Evolutionary conservation across 2,888 invertebrate genomes (phyloP), one percentile per base, ranked within the genome.

Genomic region (Dione juno): DNA sequence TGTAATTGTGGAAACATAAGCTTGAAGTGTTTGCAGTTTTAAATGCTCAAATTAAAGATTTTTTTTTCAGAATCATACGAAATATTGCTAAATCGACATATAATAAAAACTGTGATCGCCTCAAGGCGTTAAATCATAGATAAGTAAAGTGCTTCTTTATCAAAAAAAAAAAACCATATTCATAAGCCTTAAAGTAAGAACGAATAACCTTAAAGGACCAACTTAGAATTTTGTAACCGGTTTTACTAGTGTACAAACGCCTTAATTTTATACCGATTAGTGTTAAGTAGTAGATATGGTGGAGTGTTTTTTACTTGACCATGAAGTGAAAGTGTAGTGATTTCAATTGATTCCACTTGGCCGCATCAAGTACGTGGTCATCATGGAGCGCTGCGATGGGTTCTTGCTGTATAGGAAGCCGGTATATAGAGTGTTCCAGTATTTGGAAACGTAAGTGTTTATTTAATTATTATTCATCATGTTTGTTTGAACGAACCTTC

Each of bases 341-440:
- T 40, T 16, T 45, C 19, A 45, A 45, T n/a, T 28, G 28, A 16
- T 61, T 37, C 11, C 11, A 37, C 37, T 48, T 48, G 48, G 67
- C 43, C 54, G 21, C 63, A 52, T n/a, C 48, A 11, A 50, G 57
- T 66, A 73, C 72, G 74, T 93, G 72, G 71, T 74, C 73, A 94
- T 90, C 94, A 96, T 96, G 94, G 96, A 96, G 94, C 94, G 96
- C 84, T 96, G 96, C 84, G 96, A 96, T 88, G 96, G 96, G 83
- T 96, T 96, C 91, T 94, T 96, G 88, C 95, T 96, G 93, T 96
- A 96, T 94, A 95, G 96, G 86, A 95, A 96, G 88, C 96, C 96
- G 86, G 96, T 96, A 78, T 96, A 96, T 93, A 94, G 96, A 93
- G 96, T 96, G 86, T 96, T 96, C 94, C 96, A 96, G 94, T 96